A percentile compares a stretch with the other conserved stretches of the same genome.
These are phyloP conservation scores for Ovibos moschatus DNA, from an alignment of 2,113 vertebrate species.

Conservation along the genomic window DNA sequence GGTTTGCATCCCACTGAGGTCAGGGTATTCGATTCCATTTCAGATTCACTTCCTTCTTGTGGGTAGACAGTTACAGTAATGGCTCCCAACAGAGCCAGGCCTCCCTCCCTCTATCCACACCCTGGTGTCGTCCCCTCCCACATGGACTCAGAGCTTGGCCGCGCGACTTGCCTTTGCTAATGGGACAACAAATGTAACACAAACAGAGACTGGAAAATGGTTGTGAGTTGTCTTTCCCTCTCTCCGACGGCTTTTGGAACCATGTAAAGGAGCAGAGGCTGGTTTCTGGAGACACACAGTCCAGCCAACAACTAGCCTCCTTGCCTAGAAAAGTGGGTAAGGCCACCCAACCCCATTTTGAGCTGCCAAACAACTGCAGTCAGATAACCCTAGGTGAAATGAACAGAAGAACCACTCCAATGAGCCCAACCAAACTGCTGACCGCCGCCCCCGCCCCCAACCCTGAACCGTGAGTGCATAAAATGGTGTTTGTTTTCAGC, in stretches of 20 bases:
- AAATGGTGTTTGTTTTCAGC: not conserved
- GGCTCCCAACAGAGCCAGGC: not conserved
- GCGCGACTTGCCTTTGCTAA: not conserved
- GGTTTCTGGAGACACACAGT: not conserved
- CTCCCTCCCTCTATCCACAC: not conserved
- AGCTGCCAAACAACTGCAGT: not conserved
- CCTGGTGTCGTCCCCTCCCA: not conserved
- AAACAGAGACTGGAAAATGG: constrained; percentile 1
- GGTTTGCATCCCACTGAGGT: constrained; percentile 44
- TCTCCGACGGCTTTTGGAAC: not conserved
- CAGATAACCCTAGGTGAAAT: not conserved
- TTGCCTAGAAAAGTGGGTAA: not conserved
- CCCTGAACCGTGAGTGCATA: not conserved
- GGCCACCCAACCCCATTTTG: not conserved
- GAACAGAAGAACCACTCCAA: not conserved
- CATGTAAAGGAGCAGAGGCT: not conserved
- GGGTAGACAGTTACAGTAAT: constrained; percentile 23
- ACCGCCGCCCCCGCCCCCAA: rapidly evolving
- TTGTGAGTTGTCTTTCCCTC: not conserved
- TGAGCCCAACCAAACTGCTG: not conserved
- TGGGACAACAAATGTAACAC: not conserved
- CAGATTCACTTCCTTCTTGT: constrained; percentile 54
- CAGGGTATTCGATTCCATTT: not conserved
- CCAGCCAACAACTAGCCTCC: not conserved
- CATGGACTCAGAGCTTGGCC: not conserved